Conservation (phyloP, 1,140 invertebrate species). For the Pseudomyrmex gracilis region DNA sequence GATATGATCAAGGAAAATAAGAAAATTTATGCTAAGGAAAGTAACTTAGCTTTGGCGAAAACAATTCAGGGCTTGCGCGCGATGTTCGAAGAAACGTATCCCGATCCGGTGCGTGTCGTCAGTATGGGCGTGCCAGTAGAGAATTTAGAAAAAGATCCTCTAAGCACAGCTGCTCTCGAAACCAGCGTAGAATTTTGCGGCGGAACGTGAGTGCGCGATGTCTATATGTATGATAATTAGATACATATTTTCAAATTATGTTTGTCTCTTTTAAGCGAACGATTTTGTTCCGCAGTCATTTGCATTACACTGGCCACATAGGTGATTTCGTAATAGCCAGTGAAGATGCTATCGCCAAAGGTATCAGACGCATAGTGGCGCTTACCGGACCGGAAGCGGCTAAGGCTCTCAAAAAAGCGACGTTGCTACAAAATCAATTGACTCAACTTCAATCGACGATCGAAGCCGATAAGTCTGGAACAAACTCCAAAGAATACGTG, state of each 20-base stretch:
- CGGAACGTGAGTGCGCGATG: slow-evolving; percentile 90
- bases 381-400: slow-evolving; percentile 97
- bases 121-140: slow-evolving; percentile 97
- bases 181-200: slow-evolving; percentile 99
- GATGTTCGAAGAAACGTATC: slow-evolving; percentile 99
- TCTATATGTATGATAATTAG: background rate
- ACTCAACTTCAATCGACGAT: slow-evolving; percentile 88
- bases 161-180: slow-evolving; percentile 90
- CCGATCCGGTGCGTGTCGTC: slow-evolving; percentile 98
- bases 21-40: slow-evolving; percentile 95
- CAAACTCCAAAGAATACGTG: slow-evolving; percentile 88
- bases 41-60: slow-evolving; percentile 94
- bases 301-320: slow-evolving; percentile 95
- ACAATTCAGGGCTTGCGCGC: slow-evolving; percentile 97
- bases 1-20: slow-evolving; percentile 93
- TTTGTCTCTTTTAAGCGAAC: slow-evolving; percentile 6
- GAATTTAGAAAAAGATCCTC: slow-evolving; percentile 94
- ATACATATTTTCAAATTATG: slow-evolving; percentile 1
- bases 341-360: slow-evolving; percentile 99
- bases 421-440: slow-evolving; percentile 91
- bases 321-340: slow-evolving; percentile 97
- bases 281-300: slow-evolving; percentile 88
- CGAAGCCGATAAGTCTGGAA: slow-evolving; percentile 86
- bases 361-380: slow-evolving; percentile 98
- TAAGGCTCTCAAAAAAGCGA: slow-evolving; percentile 93